These are phyloP conservation scores for Limosa lapponica DNA, from an alignment of 2,797 vertebrate species.

Conservation along the genomic window DNA sequence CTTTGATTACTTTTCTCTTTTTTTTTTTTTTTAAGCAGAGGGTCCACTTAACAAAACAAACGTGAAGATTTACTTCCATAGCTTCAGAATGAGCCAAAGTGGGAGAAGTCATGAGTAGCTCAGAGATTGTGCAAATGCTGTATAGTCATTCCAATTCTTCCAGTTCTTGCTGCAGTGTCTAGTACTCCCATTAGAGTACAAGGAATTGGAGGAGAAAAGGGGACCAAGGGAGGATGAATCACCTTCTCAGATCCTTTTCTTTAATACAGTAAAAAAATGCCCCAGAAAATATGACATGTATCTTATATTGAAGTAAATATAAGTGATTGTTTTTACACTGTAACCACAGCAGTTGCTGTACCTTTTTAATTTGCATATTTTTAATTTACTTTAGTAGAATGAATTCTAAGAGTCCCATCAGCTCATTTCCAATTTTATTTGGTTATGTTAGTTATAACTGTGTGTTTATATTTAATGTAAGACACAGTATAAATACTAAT, in stretches of 20 bases:
- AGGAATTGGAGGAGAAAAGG: background rate
- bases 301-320: background rate
- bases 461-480: constrained; percentile 22
- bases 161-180: background rate
- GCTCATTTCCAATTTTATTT: constrained; percentile 31
- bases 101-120: background rate
- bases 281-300: background rate
- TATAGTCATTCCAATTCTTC: background rate
- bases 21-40: background rate
- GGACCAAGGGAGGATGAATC: background rate
- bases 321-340: background rate
- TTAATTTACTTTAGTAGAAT: constrained; percentile 34
- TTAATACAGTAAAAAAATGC: background rate
- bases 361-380: constrained; percentile 50
- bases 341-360: background rate
- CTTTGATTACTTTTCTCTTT: background rate
- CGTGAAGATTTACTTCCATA: background rate
- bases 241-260: background rate
- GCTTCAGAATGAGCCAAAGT: background rate
- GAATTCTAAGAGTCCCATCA: constrained; percentile 23
- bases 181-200: background rate
- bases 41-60: background rate
- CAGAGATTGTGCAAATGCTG: background rate
- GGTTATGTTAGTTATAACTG: constrained; percentile 4
- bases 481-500: constrained; percentile 6